Evolutionary conservation across 1,140 invertebrate genomes (phyloP).

Genomic region (Calliopsis andreniformis): DNA sequence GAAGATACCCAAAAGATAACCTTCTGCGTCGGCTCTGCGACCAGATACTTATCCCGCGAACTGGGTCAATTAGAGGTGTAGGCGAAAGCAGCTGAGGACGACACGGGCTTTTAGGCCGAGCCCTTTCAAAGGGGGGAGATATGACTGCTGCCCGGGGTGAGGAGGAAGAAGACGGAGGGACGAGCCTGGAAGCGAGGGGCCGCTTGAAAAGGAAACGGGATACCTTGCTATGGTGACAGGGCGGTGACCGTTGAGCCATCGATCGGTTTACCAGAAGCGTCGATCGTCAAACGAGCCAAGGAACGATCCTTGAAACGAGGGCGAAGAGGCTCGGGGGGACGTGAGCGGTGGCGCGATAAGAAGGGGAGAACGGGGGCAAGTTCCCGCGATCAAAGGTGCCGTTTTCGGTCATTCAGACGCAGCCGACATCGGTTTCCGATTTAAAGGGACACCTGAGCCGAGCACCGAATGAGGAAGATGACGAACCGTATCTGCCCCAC

Average conservation of each 20-base stretch:
- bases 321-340: not conserved
- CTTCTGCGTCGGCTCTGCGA: conserved; percentile 41
- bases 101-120: conserved; percentile 32
- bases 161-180: not conserved
- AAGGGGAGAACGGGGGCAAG: too few relatives aligned
- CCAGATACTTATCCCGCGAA: conserved; percentile 61
- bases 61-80: conserved; percentile 64
- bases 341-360: not conserved
- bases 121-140: conserved; percentile 49
- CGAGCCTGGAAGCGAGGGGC: not conserved
- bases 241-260: conserved; percentile 34
- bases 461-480: conserved; percentile 4
- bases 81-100: conserved; percentile 48
- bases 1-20: conserved; percentile 30
- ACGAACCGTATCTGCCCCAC: not conserved
- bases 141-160: conserved; percentile 19
- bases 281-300: conserved; percentile 18
- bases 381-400: conserved; percentile 23
- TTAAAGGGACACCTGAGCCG: conserved; percentile 27
- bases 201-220: conserved; percentile 11
- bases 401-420: conserved; percentile 1
- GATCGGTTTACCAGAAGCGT: conserved; percentile 35
- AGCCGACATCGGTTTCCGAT: conserved; percentile 33
- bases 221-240: not conserved
- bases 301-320: conserved; percentile 33